phyloP scores from a whole-genome alignment of 2,888 invertebrate genomes.

The Apotomis betuletana region DNA sequence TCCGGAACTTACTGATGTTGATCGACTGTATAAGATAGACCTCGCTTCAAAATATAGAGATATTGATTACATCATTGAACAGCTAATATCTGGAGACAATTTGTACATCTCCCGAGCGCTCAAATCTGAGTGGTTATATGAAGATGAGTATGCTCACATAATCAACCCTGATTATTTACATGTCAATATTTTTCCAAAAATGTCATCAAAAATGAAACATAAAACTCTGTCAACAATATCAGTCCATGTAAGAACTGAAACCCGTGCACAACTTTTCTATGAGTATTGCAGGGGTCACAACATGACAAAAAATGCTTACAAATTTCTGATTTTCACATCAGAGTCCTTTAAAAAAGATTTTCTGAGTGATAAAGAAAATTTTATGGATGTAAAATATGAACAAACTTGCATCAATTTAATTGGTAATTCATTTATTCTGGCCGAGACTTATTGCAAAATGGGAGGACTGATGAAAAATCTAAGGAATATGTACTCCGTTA shows the following conservation, averaged over 20 bases:
- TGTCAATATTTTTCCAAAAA: slow-evolving; percentile 60
- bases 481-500: slow-evolving; percentile 52
- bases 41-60: slow-evolving; percentile 63
- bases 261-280: slow-evolving; percentile 56
- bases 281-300: slow-evolving; percentile 56
- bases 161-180: slow-evolving; percentile 61
- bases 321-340: slow-evolving; percentile 59
- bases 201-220: slow-evolving; percentile 66
- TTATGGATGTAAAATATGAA: slow-evolving; percentile 13
- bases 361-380: slow-evolving; percentile 42
- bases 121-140: slow-evolving; percentile 62
- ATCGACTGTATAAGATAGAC: slow-evolving; percentile 67
- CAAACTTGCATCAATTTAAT: slow-evolving; percentile 50
- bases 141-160: slow-evolving; percentile 52
- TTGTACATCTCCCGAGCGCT: slow-evolving; percentile 63
- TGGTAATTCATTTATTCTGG: slow-evolving; percentile 56
- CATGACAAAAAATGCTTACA: slow-evolving; percentile 52
- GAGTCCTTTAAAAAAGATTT: slow-evolving; percentile 57
- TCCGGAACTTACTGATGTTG: slow-evolving; percentile 57
- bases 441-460: slow-evolving; percentile 42
- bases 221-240: slow-evolving; percentile 59
- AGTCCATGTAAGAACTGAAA: slow-evolving; percentile 51
- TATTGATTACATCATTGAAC: slow-evolving; percentile 60
- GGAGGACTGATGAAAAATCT: slow-evolving; percentile 41
- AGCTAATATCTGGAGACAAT: slow-evolving; percentile 62